These are phyloP conservation scores for Thereuonema tuberculata DNA, from an alignment of 1,140 invertebrate genomes.

Conservation along the genomic window DNA sequence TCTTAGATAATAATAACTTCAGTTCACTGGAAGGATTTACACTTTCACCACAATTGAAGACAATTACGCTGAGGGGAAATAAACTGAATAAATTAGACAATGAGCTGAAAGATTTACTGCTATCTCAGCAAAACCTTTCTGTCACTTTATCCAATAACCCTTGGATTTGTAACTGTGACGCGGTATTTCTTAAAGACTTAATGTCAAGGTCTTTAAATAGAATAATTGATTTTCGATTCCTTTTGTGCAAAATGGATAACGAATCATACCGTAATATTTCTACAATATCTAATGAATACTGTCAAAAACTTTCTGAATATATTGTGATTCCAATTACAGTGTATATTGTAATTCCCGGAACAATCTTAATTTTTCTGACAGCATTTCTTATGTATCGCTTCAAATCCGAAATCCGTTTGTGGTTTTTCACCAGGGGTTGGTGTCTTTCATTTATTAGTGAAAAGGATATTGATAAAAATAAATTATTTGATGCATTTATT, in stretches of 20 bases:
- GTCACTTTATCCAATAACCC: not conserved
- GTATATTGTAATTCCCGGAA: not conserved
- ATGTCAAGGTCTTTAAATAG: not conserved
- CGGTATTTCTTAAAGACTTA: not conserved
- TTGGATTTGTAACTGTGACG: not conserved
- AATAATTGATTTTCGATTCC: not conserved
- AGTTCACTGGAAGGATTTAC: not conserved
- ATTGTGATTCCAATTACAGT: not conserved
- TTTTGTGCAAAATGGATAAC: not conserved
- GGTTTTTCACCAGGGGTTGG: not conserved
- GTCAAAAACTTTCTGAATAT: not conserved
- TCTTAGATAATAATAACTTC: not conserved
- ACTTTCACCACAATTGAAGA: not conserved
- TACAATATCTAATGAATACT: not conserved
- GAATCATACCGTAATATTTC: not conserved
- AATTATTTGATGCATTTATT: conserved; percentile 83
- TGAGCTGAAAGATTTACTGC: not conserved
- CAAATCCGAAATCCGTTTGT: not conserved
- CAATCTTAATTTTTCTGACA: not conserved
- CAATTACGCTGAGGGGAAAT: not conserved
- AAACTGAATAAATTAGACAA: not conserved
- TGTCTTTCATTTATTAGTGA: not conserved
- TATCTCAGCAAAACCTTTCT: not conserved
- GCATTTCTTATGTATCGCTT: not conserved
- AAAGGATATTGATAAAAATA: conserved; percentile 26